Evolutionary conservation across 2,113 vertebrate species (phyloP), one percentile per base, ranked within the genome.

Genomic region (Anseranas semipalmata): DNA sequence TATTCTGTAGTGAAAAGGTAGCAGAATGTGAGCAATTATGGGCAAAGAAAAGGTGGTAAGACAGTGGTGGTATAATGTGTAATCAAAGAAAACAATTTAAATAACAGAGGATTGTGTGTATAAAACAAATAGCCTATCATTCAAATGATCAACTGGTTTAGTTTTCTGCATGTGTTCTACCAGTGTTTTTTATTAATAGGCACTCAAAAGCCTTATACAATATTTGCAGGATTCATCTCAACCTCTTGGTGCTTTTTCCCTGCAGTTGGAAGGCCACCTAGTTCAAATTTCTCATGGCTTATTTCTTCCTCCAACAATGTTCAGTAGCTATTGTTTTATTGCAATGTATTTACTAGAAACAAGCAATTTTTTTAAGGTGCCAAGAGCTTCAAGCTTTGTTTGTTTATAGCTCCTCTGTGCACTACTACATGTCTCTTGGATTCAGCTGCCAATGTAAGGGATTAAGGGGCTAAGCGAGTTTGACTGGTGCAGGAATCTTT

Each of bases 391-490:
- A 79, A 93, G 89, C 91, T 97, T 89, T 96, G 92, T 96, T 98
- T 98, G 93, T 96, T 98, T 98, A 97, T 98, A 95, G 93, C 95
- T 97, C 85, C 96, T 98, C 68, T 96, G 95, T 94, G 94, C 92
- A 85, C 91, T 68, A 62, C 94, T 96, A 97, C 80, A 93, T 58
- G 81, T 96, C 96, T 94, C 96, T 95, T 84, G 92, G 96, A 97
- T 96, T 97, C 95, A 83, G 15, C 96, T 96, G 97, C 97, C 97
- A 95, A 55, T 95, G 97, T 97, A 98, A 98, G 92, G 96, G 98
- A 98, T 98, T 98, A 98, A 98, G 96, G 96, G 91, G 87, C 97
- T 98, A 98, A 98, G 95, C 88, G 45, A 97, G 93, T 97, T 96
- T 97, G 98, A 97, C 97, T 97, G 79, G 95, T 92, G 92, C 62